phyloP scores from a whole-genome alignment of 2,113 vertebrate genomes.

The Phocoena phocoena region DNA sequence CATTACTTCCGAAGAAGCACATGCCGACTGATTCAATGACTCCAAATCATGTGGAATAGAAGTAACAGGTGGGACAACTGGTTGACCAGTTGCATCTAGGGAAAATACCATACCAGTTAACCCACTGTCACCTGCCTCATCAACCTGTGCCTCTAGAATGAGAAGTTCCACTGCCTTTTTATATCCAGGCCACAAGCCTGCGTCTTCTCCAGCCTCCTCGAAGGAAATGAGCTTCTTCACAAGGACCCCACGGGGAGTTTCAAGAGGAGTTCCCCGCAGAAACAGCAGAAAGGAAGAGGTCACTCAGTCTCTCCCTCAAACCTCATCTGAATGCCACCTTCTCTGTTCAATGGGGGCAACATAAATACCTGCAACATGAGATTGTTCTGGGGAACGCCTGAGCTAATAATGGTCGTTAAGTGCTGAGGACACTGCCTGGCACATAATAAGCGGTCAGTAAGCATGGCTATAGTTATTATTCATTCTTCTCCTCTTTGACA shows the following conservation, averaged over 20 bases:
- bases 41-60: background rate
- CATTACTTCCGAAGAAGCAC: background rate
- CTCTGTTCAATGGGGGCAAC: accelerated
- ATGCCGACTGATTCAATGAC: background rate
- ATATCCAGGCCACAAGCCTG: accelerated
- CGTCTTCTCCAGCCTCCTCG: background rate
- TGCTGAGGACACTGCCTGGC: background rate
- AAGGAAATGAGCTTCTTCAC: background rate
- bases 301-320: background rate
- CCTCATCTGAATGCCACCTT: background rate
- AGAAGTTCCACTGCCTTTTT: background rate
- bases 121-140: background rate
- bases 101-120: background rate
- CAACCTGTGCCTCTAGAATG: accelerated
- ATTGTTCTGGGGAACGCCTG: background rate
- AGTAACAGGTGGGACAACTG: background rate
- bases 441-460: too few relatives aligned
- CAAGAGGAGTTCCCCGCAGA: background rate
- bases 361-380: background rate
- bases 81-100: background rate
- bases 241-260: background rate
- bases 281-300: background rate
- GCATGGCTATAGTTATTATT: accelerated
- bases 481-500: background rate
- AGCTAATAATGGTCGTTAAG: accelerated